phyloP scores from a whole-genome alignment of 2,888 invertebrate genomes.

The Anoplius nigerrimus region DNA sequence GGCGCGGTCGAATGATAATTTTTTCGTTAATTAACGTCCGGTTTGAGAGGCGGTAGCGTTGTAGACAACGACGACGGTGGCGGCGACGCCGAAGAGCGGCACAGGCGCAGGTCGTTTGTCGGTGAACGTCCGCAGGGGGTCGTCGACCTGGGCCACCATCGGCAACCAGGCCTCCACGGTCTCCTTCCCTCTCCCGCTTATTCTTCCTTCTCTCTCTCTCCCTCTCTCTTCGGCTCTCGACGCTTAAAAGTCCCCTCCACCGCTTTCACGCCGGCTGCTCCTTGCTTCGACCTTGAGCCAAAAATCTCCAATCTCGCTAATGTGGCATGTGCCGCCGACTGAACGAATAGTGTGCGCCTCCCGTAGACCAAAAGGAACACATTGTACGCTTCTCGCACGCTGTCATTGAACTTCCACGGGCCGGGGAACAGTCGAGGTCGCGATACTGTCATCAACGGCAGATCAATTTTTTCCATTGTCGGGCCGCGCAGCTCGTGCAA shows the following conservation, averaged over 20 bases:
- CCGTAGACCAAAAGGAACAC: no score
- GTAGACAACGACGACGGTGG: conserved; percentile 42
- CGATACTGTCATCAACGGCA: no score
- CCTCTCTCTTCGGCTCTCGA: background rate
- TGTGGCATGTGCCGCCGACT: conserved; percentile 11
- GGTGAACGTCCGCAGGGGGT: conserved; percentile 73
- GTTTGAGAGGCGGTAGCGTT: conserved; percentile 49
- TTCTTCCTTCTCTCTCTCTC: conserved; percentile 8
- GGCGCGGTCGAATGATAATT: conserved; percentile 27
- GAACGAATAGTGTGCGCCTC: no score
- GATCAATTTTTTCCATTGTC: no score
- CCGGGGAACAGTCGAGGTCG: no score
- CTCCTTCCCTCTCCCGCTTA: conserved; percentile 19
- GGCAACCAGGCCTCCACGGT: conserved; percentile 20
- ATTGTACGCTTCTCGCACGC: no score
- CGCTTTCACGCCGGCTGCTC: conserved; percentile 42
- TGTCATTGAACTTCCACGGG: no score
- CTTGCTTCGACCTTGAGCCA: conserved; percentile 40
- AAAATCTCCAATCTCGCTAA: conserved; percentile 28
- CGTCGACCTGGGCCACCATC: conserved; percentile 61
- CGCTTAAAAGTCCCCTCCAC: background rate
- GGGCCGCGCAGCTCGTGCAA: no score
- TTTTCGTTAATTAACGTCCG: conserved; percentile 65
- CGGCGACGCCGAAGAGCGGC: conserved; percentile 6
- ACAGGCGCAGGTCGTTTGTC: conserved; percentile 58